Base-by-base conservation (phyloP, 2,888 invertebrate species). In the Philereme vetulata region DNA sequence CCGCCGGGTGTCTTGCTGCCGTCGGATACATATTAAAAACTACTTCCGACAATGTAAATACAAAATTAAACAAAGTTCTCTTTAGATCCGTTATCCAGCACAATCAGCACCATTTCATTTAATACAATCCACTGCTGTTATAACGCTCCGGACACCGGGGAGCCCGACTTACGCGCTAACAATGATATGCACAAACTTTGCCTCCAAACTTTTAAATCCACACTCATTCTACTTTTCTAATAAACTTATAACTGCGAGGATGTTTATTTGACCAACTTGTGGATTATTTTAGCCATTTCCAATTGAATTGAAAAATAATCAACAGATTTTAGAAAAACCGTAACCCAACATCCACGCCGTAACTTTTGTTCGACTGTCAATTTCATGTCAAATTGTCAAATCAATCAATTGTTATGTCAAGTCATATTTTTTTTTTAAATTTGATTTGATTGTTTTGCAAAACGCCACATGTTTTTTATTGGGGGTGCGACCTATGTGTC, bases 1-100 rank as follows among this genome's bases (percentile, higher is more conserved):
- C 94, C 84, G 95, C 94, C 89, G 95, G 95, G 93, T 95, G 95
- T 93, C 96, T 94, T 87, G 95, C 93, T 88, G 95, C 94, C 84
- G 95, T 93, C 84, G 95, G 95, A 93, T 95, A 95, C 96, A 95
- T 95, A 82, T 74, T 84, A 72, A 73, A 69, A 71, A 68, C 60
- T 62, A 68, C 64, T 72, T 70, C 55, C 62, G 60, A 60, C 64
- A 65, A 72, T 59, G 62, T 73, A 60, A 73, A 68, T 64, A 77
- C 68, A 81, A 77, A 76, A 84, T 86, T 81, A 88, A 86, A 86
- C 84, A 81, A 75, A 80, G 79, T 82, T 81, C 64, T 84, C 85
- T 85, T 82, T 87, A 62, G 79, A 86, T 82, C 80, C 84, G 78
- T 79, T 80, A 72, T 72, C 72, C 76, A 80, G 78, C 73, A 85